phyloP scores from a whole-genome alignment of 2,797 vertebrate genomes.

The Melanotaenia trifasciata region DNA sequence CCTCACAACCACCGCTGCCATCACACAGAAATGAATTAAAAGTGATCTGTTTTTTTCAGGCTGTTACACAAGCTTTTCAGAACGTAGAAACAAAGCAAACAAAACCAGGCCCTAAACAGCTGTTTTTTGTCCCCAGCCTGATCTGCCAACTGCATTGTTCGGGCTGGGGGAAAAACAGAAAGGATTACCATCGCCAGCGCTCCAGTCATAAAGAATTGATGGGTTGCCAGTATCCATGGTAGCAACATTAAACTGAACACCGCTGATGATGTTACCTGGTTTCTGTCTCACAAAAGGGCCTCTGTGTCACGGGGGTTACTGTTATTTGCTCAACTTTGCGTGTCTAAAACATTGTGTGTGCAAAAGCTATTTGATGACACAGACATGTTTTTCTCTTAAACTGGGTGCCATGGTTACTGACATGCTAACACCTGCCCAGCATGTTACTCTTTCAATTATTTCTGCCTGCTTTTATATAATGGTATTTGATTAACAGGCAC shows the following conservation, averaged over 20 bases:
- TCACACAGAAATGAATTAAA: conserved; percentile 81
- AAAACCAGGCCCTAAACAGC: conserved; percentile 80
- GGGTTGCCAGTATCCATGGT: conserved; percentile 86
- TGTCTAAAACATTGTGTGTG: conserved; percentile 85
- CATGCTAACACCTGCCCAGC: conserved; percentile 91
- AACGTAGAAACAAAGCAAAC: conserved; percentile 76
- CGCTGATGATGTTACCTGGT: conserved; percentile 82
- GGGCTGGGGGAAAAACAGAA: conserved; percentile 50
- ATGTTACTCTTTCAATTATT: conserved; percentile 84
- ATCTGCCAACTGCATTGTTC: conserved; percentile 78
- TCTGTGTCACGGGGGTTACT: conserved; percentile 79
- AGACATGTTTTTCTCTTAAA: conserved; percentile 82
- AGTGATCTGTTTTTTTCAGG: conserved; percentile 78
- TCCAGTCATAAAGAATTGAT: conserved; percentile 84
- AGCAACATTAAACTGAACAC: conserved; percentile 84
- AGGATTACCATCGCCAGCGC: conserved; percentile 80
- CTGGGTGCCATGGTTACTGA: conserved; percentile 86
- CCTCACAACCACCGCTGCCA: conserved; percentile 81
- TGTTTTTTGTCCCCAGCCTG: conserved; percentile 72
- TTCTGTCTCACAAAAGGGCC: conserved; percentile 83
- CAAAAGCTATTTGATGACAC: conserved; percentile 87
- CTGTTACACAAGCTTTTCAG: conserved; percentile 78
- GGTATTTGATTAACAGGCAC: conserved; percentile 86
- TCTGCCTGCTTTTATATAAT: conserved; percentile 86
- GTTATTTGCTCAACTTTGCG: conserved; percentile 89